Evolutionary conservation across 2,888 invertebrate genomes (phyloP), one percentile per base, ranked within the genome.

Genomic region (Hartigia nigra): DNA sequence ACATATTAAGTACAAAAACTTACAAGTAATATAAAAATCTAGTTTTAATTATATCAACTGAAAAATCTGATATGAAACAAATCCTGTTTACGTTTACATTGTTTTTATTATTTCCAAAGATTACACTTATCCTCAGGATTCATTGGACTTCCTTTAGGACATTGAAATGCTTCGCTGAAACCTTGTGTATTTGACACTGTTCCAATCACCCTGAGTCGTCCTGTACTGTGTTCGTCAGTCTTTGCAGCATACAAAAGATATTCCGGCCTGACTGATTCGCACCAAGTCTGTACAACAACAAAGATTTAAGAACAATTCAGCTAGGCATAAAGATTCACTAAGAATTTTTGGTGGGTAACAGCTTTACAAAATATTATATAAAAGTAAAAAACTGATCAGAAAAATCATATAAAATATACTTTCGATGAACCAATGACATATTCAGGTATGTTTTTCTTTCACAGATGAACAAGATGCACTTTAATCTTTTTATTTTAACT

Each of bases 261-360:
- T 79, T 95, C 95, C 34, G 94, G 93, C 76, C 95, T 95, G 79
- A 94, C 94, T 83, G 95, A 94, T 76, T 95, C 95, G 90, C 96
- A 96, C 95, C 96, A 96, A 83, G 95, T 95, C 95, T 96, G 93
- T 77, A 23, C 14, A 39, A 39, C 14, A 39, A 0, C 35, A 35
- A 35, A 35, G 35, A 55, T 9, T 55, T 55, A 55, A 5, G 23
- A 39, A 5, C 39, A 55, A 55, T 55, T 5, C 4, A 4, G 14
- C 5, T 23, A 55, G 14, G 14, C 0, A 14, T 23, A 23, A 55
- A 72, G 12, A 72, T 72, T 72, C 12, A 12, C 72, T 31, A 14
- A 2, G n/a, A 31, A 70, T 79, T 74, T n/a, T 70, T 79, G 23
- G 14, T 12, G 31, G 31, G 14, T 14, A 31, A 31, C 4, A 1